Evolutionary conservation across 2,797 vertebrate species (phyloP).

Genomic region (Cichlasoma orientale): DNA sequence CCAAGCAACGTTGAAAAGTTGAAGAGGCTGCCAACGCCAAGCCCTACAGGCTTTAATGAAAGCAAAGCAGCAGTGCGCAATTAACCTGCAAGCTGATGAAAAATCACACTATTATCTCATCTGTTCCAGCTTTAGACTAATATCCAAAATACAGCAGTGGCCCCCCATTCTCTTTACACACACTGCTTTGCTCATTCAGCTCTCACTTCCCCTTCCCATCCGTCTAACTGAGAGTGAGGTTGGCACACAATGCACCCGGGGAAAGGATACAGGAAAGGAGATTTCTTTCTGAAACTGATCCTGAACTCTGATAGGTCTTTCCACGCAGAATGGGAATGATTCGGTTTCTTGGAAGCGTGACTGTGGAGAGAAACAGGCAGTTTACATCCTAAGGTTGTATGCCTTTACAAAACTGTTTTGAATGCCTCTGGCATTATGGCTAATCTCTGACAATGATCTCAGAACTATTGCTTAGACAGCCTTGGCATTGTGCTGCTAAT

Average conservation of each 20-base stretch:
- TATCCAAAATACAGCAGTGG: conserved; percentile 32
- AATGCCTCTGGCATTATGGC: conserved; percentile 14
- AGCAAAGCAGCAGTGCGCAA: conserved; percentile 33
- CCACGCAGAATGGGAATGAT: conserved; percentile 12
- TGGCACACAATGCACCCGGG: conserved; percentile 34
- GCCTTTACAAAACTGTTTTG: conserved; percentile 2
- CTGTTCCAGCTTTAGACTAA: conserved; percentile 6
- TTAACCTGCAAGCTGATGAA: conserved; percentile 49
- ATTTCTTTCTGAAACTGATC: conserved; percentile 44
- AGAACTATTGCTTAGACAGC: conserved; percentile 19
- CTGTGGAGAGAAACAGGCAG: not conserved
- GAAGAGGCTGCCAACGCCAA: conserved; percentile 33
- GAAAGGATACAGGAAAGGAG: conserved; percentile 37
- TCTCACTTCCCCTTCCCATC: conserved; percentile 42
- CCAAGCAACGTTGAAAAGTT: conserved; percentile 37
- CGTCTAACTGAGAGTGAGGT: conserved; percentile 1
- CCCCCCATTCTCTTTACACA: not conserved
- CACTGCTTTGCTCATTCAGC: conserved; percentile 33
- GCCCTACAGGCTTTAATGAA: conserved; percentile 14
- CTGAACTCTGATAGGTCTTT: conserved; percentile 30
- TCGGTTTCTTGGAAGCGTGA: conserved; percentile 2
- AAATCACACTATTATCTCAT: conserved; percentile 23
- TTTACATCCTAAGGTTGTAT: conserved; percentile 10
- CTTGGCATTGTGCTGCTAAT: conserved; percentile 1
- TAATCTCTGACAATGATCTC: conserved; percentile 43